phyloP scores from a whole-genome alignment of 2,888 invertebrate genomes.

The Pelosia muscerda region DNA sequence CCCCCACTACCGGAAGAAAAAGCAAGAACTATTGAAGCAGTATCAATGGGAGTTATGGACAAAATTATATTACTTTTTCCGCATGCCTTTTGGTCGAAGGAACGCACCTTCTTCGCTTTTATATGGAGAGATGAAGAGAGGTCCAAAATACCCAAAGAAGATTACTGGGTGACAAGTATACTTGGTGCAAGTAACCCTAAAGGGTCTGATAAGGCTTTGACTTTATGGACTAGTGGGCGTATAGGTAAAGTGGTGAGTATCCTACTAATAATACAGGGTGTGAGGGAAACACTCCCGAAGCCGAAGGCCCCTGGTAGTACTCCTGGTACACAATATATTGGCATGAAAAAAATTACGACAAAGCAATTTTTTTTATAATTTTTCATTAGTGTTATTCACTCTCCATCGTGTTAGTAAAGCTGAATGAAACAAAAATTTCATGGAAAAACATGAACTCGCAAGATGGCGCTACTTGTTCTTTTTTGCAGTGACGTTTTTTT shows the following conservation, averaged over 20 bases:
- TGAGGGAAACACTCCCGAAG: too few species aligned
- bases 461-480: too few species aligned
- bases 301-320: too few species aligned
- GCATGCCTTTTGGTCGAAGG: constrained; percentile 88
- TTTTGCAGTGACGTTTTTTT: too few species aligned
- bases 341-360: too few species aligned
- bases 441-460: too few species aligned
- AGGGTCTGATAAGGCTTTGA: constrained; percentile 44
- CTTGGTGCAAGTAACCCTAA: constrained; percentile 45
- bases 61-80: constrained; percentile 90
- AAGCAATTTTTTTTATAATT: too few species aligned
- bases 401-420: too few species aligned
- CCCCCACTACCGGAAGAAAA: constrained; percentile 87
- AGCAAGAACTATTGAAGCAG: constrained; percentile 81
- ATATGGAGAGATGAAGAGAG: constrained; percentile 72
- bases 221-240: constrained; percentile 52
- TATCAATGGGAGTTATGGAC: constrained; percentile 89
- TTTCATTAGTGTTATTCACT: too few species aligned
- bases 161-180: constrained; percentile 48
- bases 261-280: neutral
- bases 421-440: too few species aligned
- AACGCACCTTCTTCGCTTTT: constrained; percentile 50
- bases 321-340: too few species aligned
- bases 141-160: constrained; percentile 21
- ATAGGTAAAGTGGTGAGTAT: constrained; percentile 51